Percentiles rank a stretch among this genome's conserved stretches.
These are phyloP conservation scores for Deladenus siricidicola DNA, from an alignment of 2,888 invertebrate genomes.

Conservation along the genomic window DNA sequence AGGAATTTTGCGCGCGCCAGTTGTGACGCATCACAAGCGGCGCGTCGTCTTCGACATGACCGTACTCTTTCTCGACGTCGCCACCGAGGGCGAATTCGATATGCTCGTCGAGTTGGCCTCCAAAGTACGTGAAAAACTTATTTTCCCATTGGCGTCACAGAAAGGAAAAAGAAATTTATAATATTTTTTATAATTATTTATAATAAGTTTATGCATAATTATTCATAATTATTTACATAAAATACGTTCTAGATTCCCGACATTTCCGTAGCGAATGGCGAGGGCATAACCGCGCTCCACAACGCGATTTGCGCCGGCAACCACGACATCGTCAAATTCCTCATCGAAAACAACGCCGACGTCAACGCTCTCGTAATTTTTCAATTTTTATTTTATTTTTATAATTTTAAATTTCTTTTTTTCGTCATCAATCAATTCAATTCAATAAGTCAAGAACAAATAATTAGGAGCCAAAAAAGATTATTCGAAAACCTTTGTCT, in stretches of 20 bases:
- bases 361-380: slow-evolving; percentile 80
- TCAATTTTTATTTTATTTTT: neutral
- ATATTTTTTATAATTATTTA: slow-evolving; percentile 4
- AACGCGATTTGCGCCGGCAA: slow-evolving; percentile 99
- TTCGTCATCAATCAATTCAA: too few species aligned
- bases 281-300: slow-evolving; percentile 96
- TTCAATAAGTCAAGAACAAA: too few species aligned
- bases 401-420: too few species aligned
- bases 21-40: slow-evolving; percentile 54
- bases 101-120: slow-evolving; percentile 87
- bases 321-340: slow-evolving; percentile 90
- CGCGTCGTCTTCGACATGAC: slow-evolving; percentile 94
- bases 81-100: slow-evolving; percentile 93
- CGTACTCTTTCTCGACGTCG: slow-evolving; percentile 87
- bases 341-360: slow-evolving; percentile 94
- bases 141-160: too few species aligned
- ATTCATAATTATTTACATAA: too few species aligned
- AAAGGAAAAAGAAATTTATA: neutral
- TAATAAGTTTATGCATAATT: too few species aligned
- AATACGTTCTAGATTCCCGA: slow-evolving; percentile 57
- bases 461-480: too few species aligned
- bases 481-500: too few species aligned
- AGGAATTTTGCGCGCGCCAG: slow-evolving; percentile 38
- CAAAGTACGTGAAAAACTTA: slow-evolving; percentile 57
- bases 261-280: slow-evolving; percentile 94